These are phyloP conservation scores for Plemyria rubiginata DNA, from an alignment of 2,888 invertebrate species.

Conservation along the genomic window DNA sequence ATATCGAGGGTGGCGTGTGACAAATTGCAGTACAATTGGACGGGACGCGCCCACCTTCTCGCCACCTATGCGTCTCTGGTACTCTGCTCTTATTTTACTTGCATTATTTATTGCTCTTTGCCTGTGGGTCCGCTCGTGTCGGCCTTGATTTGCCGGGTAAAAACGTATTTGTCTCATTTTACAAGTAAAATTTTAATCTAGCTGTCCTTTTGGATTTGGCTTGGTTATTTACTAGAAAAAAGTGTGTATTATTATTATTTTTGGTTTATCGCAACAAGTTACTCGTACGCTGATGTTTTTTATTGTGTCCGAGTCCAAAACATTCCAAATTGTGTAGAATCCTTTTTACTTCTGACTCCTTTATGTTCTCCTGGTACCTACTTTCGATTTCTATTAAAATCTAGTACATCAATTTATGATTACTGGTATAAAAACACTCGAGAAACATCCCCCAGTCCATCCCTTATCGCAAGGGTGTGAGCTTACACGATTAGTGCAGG, in stretches of 20 bases:
- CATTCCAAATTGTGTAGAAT: too few species aligned
- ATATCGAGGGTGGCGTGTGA: constrained; percentile 50
- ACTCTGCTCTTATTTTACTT: constrained; percentile 5
- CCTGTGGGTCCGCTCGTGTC: not conserved
- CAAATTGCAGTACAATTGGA: constrained; percentile 71
- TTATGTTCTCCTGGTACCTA: not conserved
- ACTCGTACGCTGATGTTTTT: too few species aligned
- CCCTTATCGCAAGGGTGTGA: constrained; percentile 24
- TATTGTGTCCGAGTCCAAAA: too few species aligned
- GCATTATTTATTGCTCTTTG: constrained; percentile 4
- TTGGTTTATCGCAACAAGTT: too few species aligned
- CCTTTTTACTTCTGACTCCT: not conserved
- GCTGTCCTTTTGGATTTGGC: too few species aligned
- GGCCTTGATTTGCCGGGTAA: not conserved
- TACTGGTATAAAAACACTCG: constrained; percentile 21
- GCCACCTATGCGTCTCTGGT: constrained; percentile 25
- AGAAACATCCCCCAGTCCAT: constrained; percentile 12
- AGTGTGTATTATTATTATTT: too few species aligned
- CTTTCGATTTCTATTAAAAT: constrained; percentile 1
- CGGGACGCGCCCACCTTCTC: constrained; percentile 44
- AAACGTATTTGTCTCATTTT: too few species aligned
- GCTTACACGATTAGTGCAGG: constrained; percentile 21
- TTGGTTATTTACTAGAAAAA: too few species aligned
- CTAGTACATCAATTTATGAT: constrained; percentile 4
- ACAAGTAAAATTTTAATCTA: too few species aligned